phyloP scores from a whole-genome alignment of 2,888 invertebrate species.

The Andricus quercusramuli region DNA sequence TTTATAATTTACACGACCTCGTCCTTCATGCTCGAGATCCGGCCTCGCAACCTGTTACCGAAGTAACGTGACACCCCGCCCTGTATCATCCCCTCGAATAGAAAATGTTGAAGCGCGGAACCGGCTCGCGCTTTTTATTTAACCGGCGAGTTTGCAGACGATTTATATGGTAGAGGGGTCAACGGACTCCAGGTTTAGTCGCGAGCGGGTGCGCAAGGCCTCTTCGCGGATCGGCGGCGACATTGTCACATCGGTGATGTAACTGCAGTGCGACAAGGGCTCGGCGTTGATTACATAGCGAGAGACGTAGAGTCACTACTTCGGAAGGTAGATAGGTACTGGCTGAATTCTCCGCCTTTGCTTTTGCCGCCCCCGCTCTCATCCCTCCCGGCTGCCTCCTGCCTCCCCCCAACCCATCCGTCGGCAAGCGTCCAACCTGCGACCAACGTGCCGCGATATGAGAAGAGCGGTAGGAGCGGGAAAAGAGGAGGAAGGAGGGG shows the following conservation, averaged over 20 bases:
- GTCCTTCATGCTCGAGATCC: conserved; percentile 1
- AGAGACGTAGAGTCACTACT: conserved; percentile 68
- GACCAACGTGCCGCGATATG: conserved; percentile 69
- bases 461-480: conserved; percentile 34
- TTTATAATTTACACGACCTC: conserved; percentile 1
- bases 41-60: not conserved
- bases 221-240: conserved; percentile 47
- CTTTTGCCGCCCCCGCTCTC: conserved; percentile 71
- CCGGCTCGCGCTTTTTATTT: not conserved
- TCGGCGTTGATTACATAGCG: conserved; percentile 54
- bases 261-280: conserved; percentile 49
- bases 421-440: conserved; percentile 68
- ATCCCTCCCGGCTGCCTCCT: conserved; percentile 69
- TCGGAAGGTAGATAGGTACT: conserved; percentile 70
- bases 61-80: not conserved
- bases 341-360: conserved; percentile 66
- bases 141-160: not conserved
- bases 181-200: conserved; percentile 76
- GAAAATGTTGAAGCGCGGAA: not conserved
- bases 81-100: not conserved
- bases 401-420: conserved; percentile 71
- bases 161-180: conserved; percentile 63
- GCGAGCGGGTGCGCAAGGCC: conserved; percentile 77
- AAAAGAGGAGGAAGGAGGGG: conserved; percentile 28
- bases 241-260: conserved; percentile 48